Conservation (phyloP, 37 sponge, comb jelly and placozoan species). For the Petrosia ficiformis region DNA sequence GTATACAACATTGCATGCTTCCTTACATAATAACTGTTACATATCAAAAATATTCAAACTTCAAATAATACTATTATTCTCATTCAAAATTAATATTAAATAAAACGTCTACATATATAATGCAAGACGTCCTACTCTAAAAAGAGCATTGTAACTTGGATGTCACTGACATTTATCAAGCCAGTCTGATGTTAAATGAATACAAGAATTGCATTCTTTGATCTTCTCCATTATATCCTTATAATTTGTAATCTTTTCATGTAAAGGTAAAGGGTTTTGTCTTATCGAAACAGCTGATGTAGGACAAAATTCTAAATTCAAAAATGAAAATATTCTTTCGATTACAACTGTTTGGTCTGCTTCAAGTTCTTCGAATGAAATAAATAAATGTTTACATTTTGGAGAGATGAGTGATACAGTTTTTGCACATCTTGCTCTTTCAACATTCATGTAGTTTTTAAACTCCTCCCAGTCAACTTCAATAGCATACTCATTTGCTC, state of each 20-base stretch:
- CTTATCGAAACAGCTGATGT: neutral
- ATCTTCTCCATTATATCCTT: constrained; percentile 2
- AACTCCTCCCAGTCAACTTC: constrained; percentile 32
- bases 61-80: too few relatives aligned
- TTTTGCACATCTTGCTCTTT: neutral
- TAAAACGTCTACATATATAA: too few relatives aligned
- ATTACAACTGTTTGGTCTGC: neutral
- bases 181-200: neutral
- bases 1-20: too few relatives aligned
- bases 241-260: constrained; percentile 16
- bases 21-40: too few relatives aligned
- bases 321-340: constrained; percentile 3
- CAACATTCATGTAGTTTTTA: neutral
- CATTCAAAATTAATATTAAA: too few relatives aligned
- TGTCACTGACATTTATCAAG: neutral
- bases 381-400: constrained; percentile 4
- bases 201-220: neutral
- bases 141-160: too few relatives aligned
- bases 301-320: neutral
- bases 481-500: neutral
- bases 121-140: too few relatives aligned
- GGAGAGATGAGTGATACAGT: neutral
- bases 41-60: too few relatives aligned
- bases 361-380: constrained; percentile 8
- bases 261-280: constrained; percentile 13